phyloP scores from a whole-genome alignment of 2,113 vertebrate genomes.

The Cryptomyrus ogoouensis region DNA sequence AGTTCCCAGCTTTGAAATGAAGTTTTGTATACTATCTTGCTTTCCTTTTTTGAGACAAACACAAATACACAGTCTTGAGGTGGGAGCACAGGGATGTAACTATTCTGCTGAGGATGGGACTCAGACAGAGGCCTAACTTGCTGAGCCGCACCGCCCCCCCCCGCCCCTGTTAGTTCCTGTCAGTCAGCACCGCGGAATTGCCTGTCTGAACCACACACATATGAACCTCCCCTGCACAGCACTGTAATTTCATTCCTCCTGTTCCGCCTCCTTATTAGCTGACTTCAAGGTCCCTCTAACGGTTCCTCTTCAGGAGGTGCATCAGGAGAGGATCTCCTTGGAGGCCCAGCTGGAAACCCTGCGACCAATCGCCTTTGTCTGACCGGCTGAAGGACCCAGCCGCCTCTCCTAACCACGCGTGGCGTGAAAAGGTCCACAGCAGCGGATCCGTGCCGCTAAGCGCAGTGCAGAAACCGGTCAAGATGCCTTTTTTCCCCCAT shows the following conservation, averaged over 20 bases:
- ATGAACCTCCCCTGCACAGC: background rate
- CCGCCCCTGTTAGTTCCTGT: background rate
- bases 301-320: constrained; percentile 71
- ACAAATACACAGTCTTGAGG: background rate
- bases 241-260: background rate
- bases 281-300: background rate
- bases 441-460: background rate
- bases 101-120: background rate
- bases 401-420: background rate
- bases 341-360: constrained; percentile 87
- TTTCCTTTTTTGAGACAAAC: background rate
- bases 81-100: background rate
- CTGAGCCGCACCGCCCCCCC: background rate
- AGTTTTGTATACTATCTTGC: background rate
- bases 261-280: background rate
- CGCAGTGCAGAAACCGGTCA: background rate
- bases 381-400: constrained; percentile 41
- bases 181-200: background rate
- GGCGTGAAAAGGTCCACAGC: background rate
- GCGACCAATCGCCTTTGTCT: constrained; percentile 77
- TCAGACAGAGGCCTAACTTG: background rate
- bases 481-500: background rate
- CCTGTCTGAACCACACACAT: background rate
- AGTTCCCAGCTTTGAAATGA: background rate
- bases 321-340: constrained; percentile 83